Percentiles rank a stretch among this genome's conserved stretches.
Conservation (phyloP, 2,888 invertebrate genomes). For the Teleogryllus oceanicus region DNA sequence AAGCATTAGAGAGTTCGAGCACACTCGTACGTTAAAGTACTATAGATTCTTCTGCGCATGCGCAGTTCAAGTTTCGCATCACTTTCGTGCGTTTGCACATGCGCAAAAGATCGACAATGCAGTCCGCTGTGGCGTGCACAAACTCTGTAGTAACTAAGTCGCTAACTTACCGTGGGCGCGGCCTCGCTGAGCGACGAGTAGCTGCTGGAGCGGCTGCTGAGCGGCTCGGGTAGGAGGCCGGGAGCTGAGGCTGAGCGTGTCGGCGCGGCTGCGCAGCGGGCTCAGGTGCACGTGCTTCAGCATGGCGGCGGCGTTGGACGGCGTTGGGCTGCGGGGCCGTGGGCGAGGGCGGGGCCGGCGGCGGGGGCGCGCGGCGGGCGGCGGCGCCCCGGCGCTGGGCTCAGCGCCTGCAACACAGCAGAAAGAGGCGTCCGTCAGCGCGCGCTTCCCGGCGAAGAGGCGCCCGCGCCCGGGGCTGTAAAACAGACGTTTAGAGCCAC, state of each 20-base stretch:
- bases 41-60: too few species aligned
- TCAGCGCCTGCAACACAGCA: neutral
- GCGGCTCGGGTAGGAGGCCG: conserved; percentile 66
- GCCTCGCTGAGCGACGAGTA: conserved; percentile 59
- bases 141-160: too few species aligned
- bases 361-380: neutral
- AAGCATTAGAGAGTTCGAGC: too few species aligned
- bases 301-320: conserved; percentile 51
- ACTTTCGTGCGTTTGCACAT: too few species aligned
- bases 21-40: too few species aligned
- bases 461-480: too few species aligned
- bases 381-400: neutral
- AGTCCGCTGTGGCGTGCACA: too few species aligned
- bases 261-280: conserved; percentile 73
- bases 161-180: conserved; percentile 50
- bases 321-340: neutral
- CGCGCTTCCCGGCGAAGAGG: too few species aligned
- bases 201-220: conserved; percentile 63
- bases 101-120: too few species aligned
- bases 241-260: conserved; percentile 78
- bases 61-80: too few species aligned
- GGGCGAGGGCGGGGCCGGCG: neutral
- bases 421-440: neutral
- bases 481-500: too few species aligned
- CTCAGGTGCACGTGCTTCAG: conserved; percentile 89